These are phyloP conservation scores for Fukomys damarensis DNA, from an alignment of 2,113 vertebrate genomes.

Conservation along the genomic window DNA sequence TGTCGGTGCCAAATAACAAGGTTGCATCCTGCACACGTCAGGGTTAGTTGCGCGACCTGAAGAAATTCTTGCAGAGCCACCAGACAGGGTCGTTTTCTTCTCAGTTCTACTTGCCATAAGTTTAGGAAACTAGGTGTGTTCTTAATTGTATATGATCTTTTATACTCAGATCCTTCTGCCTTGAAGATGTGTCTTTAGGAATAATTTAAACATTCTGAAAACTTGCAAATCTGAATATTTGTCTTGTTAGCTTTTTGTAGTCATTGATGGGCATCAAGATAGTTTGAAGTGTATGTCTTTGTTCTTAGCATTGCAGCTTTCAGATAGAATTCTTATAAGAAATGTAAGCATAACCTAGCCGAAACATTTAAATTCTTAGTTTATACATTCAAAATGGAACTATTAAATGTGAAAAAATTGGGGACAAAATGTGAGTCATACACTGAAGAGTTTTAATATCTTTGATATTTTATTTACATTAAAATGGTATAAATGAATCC, in stretches of 20 bases:
- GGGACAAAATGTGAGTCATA: conserved; percentile 72
- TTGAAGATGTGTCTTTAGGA: neutral
- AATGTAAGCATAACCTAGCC: conserved; percentile 39
- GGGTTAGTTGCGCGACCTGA: conserved; percentile 49
- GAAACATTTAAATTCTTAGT: conserved; percentile 65
- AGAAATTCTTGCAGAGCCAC: neutral
- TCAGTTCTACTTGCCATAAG: neutral
- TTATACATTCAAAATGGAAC: conserved; percentile 60
- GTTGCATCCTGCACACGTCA: conserved; percentile 71
- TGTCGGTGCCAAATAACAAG: conserved; percentile 67
- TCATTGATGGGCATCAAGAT: conserved; percentile 67
- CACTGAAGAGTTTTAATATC: conserved; percentile 68
- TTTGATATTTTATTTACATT: conserved; percentile 55
- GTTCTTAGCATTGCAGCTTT: conserved; percentile 66
- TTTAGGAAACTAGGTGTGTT: neutral
- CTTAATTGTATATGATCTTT: neutral
- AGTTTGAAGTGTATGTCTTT: conserved; percentile 76
- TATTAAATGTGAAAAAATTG: conserved; percentile 78
- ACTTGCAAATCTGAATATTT: conserved; percentile 56
- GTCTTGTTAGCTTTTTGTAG: conserved; percentile 50
- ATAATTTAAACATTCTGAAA: neutral
- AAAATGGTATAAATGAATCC: conserved; percentile 64
- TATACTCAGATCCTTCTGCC: neutral
- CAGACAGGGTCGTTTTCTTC: neutral
- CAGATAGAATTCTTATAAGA: conserved; percentile 16